Percentiles rank a stretch among this genome's conserved stretches.
phyloP scores from a whole-genome alignment of 2,113 vertebrate genomes.

The Grantiella picta region DNA sequence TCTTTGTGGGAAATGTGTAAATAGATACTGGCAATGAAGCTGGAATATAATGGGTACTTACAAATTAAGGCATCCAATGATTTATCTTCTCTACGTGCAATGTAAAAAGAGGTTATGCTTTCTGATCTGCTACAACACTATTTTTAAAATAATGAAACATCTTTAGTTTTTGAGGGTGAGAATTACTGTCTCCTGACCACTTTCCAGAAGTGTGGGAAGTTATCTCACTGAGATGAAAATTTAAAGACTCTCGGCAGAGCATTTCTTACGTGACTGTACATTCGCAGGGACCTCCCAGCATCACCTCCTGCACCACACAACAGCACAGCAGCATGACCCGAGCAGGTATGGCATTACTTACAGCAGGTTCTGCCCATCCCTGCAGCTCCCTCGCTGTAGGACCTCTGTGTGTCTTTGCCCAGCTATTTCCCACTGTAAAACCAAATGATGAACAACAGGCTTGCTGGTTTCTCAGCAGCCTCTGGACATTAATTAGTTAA shows the following conservation, averaged over 20 bases:
- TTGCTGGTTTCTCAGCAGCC: background rate
- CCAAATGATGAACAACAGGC: background rate
- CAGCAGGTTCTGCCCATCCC: background rate
- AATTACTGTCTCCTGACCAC: background rate
- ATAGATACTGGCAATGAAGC: constrained; percentile 54
- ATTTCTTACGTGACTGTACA: background rate
- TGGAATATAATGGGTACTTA: constrained; percentile 53
- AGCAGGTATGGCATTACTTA: background rate
- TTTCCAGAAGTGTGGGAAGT: constrained; percentile 12
- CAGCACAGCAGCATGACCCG: background rate
- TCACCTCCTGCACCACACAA: background rate
- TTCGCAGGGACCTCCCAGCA: background rate
- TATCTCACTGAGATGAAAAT: background rate
- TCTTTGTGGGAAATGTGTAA: constrained; percentile 58
- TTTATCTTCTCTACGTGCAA: constrained; percentile 39
- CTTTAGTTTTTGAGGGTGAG: background rate
- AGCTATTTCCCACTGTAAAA: background rate
- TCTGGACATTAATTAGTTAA: background rate
- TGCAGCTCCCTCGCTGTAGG: fast-evolving
- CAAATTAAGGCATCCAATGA: constrained; percentile 53
- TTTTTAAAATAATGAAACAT: constrained; percentile 17
- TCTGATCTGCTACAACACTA: constrained; percentile 2
- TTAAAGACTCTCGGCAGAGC: background rate
- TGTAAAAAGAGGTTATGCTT: constrained; percentile 14
- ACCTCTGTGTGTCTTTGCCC: background rate